Evolutionary conservation across 2,888 invertebrate species (phyloP), one percentile per base, ranked within the genome.

Genomic region (Drosophila paracracens): DNA sequence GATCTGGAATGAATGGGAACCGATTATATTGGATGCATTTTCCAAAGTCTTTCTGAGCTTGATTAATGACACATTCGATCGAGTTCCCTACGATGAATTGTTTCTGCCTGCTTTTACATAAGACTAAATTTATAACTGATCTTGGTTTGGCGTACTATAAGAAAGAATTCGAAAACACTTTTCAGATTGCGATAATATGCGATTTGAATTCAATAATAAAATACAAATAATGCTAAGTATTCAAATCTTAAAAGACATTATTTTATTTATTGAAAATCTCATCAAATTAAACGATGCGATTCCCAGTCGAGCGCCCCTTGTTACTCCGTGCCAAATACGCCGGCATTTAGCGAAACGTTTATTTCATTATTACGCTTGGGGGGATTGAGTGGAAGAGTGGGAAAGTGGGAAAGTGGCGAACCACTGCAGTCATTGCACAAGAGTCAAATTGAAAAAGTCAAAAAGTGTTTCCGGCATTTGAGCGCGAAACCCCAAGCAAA

Each of bases 291-390:
- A 84, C 81, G 75, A 81, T 79, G 0, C 38, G 38, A 38, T 46
- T 58, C 67, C 58, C 18, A 4, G 21, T 27, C 27, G 40, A 38
- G 50, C 18, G 5, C 64, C 68, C 67, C 65, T 65, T 54, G 51
- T 48, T 51, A 21, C 59, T 54, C 40, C 50, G 27, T 65, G 72
- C 50, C 70, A 83, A 88, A 89, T 89, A 88, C 91, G 86, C 78
- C 87, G 88, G 88, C 91, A 91, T 92, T 92, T 92, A 92, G 91
- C 90, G 76, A 88, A 91, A 91, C 91, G 88, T 83, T 92, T 92
- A 92, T 91, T 89, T 91, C 91, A 92, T 92, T 92, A 91, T 91
- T 91, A 90, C 91, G 72, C 81, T 65, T 35, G 40, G 40, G 76
- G 64, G 67, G 59, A n/a, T 56, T 57, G 33, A 54, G 53, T 10